phyloP scores from a whole-genome alignment of 35 echinoderm and acorn worm species.

The Heliocidaris tuberculata region DNA sequence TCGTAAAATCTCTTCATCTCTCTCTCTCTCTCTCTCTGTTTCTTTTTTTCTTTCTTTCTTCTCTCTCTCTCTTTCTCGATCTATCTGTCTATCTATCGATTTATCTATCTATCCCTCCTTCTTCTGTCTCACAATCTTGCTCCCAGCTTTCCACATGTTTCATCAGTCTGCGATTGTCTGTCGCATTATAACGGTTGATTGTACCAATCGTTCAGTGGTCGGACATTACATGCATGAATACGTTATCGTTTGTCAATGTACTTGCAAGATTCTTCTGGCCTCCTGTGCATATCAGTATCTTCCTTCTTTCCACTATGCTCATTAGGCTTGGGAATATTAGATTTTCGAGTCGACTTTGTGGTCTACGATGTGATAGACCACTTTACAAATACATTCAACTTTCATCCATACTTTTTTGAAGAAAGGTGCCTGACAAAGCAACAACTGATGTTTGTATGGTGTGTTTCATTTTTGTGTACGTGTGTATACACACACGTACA shows the following conservation, averaged over 20 bases:
- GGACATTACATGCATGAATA: neutral
- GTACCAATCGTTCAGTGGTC: neutral
- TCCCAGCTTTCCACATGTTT: neutral
- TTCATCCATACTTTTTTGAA: neutral
- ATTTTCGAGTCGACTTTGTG: neutral
- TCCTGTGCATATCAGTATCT: neutral
- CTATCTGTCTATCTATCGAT: neutral
- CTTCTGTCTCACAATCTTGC: neutral
- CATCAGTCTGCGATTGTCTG: neutral
- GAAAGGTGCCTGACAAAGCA: neutral
- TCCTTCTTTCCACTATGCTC: too few relatives aligned
- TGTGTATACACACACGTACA: too few relatives aligned
- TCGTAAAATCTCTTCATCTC: neutral
- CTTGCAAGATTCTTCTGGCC: neutral
- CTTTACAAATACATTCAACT: neutral
- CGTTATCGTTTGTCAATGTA: neutral
- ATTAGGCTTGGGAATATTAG: too few relatives aligned
- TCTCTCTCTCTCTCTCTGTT: neutral
- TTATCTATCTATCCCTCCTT: neutral
- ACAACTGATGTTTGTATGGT: neutral
- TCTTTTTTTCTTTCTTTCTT: neutral
- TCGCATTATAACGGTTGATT: neutral
- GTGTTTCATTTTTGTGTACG: neutral
- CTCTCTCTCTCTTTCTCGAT: neutral
- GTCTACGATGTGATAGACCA: neutral